Evolutionary conservation across 23 tunicate genomes (phyloP).

Genomic region (Ascidia mentula): DNA sequence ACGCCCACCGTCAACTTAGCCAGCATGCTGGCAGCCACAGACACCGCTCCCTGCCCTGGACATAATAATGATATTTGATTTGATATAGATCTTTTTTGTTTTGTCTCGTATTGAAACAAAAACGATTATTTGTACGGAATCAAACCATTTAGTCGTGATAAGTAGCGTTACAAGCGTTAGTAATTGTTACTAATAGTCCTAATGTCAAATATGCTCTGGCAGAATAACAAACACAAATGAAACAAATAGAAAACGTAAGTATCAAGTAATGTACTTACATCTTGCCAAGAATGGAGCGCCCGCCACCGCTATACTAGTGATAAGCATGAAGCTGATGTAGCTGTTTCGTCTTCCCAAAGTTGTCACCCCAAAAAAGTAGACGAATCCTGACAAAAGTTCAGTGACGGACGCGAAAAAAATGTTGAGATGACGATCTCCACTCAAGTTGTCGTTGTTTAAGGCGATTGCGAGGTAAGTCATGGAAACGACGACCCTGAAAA

Average conservation of each 20-base stretch:
- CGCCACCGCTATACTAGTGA: not conserved
- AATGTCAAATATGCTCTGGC: not conserved
- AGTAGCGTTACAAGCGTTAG: no score
- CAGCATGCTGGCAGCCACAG: not conserved
- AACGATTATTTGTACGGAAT: no score
- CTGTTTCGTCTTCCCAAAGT: no score
- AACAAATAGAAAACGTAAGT: not conserved
- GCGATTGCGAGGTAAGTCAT: not conserved
- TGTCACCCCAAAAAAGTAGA: not conserved
- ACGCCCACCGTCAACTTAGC: not conserved
- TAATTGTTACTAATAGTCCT: not conserved
- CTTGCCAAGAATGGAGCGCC: not conserved
- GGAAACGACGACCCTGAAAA: not conserved
- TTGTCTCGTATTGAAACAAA: no score
- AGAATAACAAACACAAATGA: not conserved
- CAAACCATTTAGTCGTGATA: no score
- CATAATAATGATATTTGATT: not conserved
- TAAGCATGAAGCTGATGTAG: not conserved
- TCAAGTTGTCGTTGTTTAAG: not conserved
- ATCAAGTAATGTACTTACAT: not conserved
- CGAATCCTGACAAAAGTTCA: not conserved
- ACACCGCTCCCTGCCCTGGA: not conserved
- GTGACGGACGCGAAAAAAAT: not conserved
- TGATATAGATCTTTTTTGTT: not conserved
- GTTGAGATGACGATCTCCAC: not conserved